Evolutionary conservation across 2,797 vertebrate genomes (phyloP).

Genomic region (Rhyacichthys aspro): DNA sequence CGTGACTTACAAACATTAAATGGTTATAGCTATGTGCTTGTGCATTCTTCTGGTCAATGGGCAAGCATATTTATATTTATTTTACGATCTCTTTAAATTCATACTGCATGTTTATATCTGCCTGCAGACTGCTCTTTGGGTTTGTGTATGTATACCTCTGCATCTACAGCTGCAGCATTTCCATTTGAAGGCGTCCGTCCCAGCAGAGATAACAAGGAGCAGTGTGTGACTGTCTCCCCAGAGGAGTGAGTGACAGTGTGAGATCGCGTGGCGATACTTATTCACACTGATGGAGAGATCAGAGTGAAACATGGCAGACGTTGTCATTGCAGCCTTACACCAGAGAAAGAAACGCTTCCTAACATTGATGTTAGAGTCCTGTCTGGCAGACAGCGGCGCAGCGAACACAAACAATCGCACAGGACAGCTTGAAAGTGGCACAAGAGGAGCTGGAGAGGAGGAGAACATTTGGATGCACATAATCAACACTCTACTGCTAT

Average conservation of each 20-base stretch:
- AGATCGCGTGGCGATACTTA: conserved; percentile 68
- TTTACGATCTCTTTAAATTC: conserved; percentile 17
- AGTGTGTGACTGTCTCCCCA: conserved; percentile 60
- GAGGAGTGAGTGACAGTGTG: conserved; percentile 80
- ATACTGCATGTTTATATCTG: conserved; percentile 16
- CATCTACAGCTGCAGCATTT: conserved; percentile 61
- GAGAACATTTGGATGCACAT: no score
- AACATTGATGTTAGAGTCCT: conserved; percentile 61
- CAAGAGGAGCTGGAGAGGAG: conserved; percentile 20
- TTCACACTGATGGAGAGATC: conserved; percentile 82
- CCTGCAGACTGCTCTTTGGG: conserved; percentile 27
- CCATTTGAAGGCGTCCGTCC: conserved; percentile 67
- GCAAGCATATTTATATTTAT: conserved; percentile 11
- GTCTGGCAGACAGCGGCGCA: conserved; percentile 56
- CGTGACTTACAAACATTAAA: conserved; percentile 13
- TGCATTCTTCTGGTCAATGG: background rate
- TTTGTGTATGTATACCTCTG: conserved; percentile 30
- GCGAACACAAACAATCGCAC: conserved; percentile 56
- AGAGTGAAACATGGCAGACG: conserved; percentile 78
- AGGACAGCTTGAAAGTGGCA: conserved; percentile 43
- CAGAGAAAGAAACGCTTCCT: conserved; percentile 67
- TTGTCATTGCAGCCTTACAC: conserved; percentile 75
- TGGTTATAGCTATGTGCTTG: background rate
- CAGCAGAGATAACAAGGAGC: conserved; percentile 66
- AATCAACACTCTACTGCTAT: background rate